phyloP scores from a whole-genome alignment of 2,797 vertebrate species.

The Poeciliopsis presidionis region DNA sequence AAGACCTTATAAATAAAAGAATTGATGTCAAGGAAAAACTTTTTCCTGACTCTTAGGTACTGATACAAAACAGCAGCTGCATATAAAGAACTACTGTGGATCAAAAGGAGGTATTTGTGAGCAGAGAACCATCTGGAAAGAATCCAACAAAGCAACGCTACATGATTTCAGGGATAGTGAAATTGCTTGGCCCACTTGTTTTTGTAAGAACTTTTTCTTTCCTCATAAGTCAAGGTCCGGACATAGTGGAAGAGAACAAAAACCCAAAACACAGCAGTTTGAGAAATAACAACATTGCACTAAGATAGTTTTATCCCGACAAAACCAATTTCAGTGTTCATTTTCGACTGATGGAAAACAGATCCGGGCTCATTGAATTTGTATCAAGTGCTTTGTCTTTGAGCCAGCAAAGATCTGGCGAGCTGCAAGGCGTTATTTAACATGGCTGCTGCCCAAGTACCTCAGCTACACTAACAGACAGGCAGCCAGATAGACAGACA shows the following conservation, averaged over 20 bases:
- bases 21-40: background rate
- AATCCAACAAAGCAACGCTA: constrained; percentile 8
- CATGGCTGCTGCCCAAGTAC: constrained; percentile 63
- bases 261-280: background rate
- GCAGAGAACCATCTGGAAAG: constrained; percentile 4
- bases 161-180: constrained; percentile 3
- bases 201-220: constrained; percentile 8
- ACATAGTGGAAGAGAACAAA: background rate
- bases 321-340: background rate
- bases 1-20: background rate
- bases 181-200: constrained; percentile 11
- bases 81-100: background rate
- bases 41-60: background rate
- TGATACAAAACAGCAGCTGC: background rate
- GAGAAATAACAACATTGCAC: constrained; percentile 1
- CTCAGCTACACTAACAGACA: constrained; percentile 64
- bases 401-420: constrained; percentile 65
- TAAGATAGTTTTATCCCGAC: constrained; percentile 5
- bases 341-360: constrained; percentile 22
- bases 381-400: constrained; percentile 52
- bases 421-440: constrained; percentile 67
- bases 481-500: constrained; percentile 63
- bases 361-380: constrained; percentile 47
- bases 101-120: constrained; percentile 4
- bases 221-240: constrained; percentile 26